Percentiles rank a stretch among this genome's conserved stretches.
Evolutionary conservation across 2,888 invertebrate species (phyloP).

Genomic region (Priapulus caudatus): DNA sequence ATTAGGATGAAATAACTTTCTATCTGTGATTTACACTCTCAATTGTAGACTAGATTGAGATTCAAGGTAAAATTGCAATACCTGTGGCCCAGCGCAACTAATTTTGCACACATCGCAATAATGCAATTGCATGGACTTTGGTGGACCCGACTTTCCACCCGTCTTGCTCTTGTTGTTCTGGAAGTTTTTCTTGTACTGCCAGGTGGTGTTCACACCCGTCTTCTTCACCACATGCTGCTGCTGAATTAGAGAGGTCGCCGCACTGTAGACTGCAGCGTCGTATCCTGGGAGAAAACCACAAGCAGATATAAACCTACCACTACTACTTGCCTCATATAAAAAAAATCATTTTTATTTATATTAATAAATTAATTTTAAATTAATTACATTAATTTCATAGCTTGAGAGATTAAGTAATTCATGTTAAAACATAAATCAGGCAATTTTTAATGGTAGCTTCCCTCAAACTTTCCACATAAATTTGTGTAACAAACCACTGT

Average conservation of each 20-base stretch:
- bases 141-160: slow-evolving; percentile 48
- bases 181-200: slow-evolving; percentile 25
- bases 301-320: not conserved
- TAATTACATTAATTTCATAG: no score
- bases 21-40: no score
- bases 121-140: slow-evolving; percentile 82
- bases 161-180: slow-evolving; percentile 20
- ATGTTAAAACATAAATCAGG: no score
- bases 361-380: no score
- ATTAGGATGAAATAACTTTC: no score
- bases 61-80: no score
- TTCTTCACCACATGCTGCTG: slow-evolving; percentile 47
- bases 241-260: slow-evolving; percentile 86
- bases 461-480: no score
- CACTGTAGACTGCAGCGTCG: slow-evolving; percentile 88
- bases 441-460: no score
- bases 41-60: no score
- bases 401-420: no score
- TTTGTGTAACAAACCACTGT: no score
- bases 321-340: not conserved
- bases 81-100: slow-evolving; percentile 86
- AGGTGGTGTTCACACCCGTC: slow-evolving; percentile 38
- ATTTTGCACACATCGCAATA: slow-evolving; percentile 99
- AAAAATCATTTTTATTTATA: not conserved
- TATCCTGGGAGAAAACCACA: slow-evolving; percentile 52